phyloP scores from a whole-genome alignment of 2,888 invertebrate species.

The Crioceris asparagi region DNA sequence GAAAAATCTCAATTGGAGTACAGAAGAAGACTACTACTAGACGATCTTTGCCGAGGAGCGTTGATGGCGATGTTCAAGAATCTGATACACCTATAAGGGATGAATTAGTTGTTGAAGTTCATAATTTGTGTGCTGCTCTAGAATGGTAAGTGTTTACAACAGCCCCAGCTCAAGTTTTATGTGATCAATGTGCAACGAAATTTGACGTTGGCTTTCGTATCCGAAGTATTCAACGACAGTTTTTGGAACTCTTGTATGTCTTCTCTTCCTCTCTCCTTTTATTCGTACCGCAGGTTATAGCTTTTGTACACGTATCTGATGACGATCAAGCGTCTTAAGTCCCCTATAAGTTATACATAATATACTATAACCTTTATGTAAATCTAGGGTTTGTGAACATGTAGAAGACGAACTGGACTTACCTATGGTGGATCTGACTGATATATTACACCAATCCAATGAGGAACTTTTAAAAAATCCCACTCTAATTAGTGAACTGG shows the following conservation, averaged over 20 bases:
- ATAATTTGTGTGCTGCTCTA: constrained; percentile 39
- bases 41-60: not conserved
- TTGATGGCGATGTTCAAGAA: not conserved
- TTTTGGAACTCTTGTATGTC: too few relatives aligned
- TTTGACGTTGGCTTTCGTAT: too few relatives aligned
- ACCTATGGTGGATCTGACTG: constrained; percentile 50
- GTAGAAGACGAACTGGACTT: constrained; percentile 63
- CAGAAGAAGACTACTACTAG: not conserved
- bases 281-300: too few relatives aligned
- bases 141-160: constrained; percentile 35
- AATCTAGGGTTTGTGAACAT: constrained; percentile 58
- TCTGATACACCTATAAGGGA: constrained; percentile 30
- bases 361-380: not conserved
- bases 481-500: constrained; percentile 45
- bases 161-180: not conserved
- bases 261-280: too few relatives aligned
- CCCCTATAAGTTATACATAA: not conserved
- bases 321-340: not conserved
- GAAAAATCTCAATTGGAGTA: constrained; percentile 37
- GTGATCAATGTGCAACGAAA: not conserved
- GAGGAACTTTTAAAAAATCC: constrained; percentile 38
- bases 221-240: too few relatives aligned
- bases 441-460: constrained; percentile 33
- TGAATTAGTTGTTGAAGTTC: constrained; percentile 33
- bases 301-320: not conserved